These are phyloP conservation scores for Echeneis naucrates DNA, from an alignment of 2,797 vertebrate species.

Conservation along the genomic window DNA sequence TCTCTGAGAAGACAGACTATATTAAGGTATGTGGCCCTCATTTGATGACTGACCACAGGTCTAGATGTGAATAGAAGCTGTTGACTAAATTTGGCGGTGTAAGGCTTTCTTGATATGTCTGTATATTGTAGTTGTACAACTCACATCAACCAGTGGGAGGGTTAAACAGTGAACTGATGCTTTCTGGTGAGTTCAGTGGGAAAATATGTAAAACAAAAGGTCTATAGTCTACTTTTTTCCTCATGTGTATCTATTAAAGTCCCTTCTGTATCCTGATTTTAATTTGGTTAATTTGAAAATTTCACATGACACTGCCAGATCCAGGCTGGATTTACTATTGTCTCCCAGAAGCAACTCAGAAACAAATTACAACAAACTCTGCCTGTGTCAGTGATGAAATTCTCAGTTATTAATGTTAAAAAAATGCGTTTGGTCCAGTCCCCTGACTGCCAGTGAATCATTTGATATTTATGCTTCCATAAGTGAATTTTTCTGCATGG, in stretches of 20 bases:
- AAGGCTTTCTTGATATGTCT: not conserved
- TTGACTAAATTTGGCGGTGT: slow-evolving; percentile 6
- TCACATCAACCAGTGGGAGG: not conserved
- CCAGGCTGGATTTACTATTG: slow-evolving; percentile 3
- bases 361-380: not conserved
- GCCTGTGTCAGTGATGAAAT: not conserved
- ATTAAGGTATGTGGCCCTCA: slow-evolving; percentile 62
- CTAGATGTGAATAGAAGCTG: not conserved
- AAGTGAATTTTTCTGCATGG: not conserved
- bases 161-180: not conserved
- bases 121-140: not conserved
- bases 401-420: slow-evolving; percentile 1
- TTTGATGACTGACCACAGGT: not conserved
- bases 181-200: too few species aligned
- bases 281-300: not conserved
- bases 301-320: not conserved
- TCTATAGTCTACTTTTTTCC: not conserved
- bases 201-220: not conserved
- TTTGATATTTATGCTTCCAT: not conserved
- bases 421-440: not conserved
- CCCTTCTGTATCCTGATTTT: not conserved
- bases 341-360: not conserved
- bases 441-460: not conserved
- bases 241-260: not conserved
- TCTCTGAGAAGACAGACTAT: slow-evolving; percentile 4